Evolutionary conservation across 2,888 invertebrate species (phyloP), one percentile per base, ranked within the genome.

Genomic region (Phrixothrix hirtus): DNA sequence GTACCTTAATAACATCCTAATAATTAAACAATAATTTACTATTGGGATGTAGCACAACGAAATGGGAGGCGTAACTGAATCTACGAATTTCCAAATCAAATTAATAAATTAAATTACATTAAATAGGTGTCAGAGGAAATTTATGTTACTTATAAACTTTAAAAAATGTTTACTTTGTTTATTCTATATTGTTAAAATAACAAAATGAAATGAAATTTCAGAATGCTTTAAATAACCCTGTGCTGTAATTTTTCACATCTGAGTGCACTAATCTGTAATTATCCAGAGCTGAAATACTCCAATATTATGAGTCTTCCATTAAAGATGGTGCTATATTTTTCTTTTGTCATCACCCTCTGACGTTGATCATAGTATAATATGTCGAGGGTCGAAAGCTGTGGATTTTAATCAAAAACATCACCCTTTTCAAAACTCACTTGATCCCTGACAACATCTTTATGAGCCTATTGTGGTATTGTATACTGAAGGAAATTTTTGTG

Each of bases 331-430:
- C 45, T 39, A 32, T 45, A 45, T 41, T 51, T 51, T 31, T 34
- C 44, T 46, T 46, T 46, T 52, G 52, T 52, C 42, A 46, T 41
- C 41, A 10, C 21, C 46, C 42, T 39, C n/a, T 53, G 47, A 53
- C 42, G 42, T 39, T 54, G 43, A 54, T 49, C 48, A 49, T 48
- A 54, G 37, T 54, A 44, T 54, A 54, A 49, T 54, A 54, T 47
- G 54, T 53, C 35, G 36, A 44, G 48, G 48, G 39, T 37, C 39
- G 41, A 25, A 39, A 48, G 31, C 48, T 26, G 37, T 37, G 44
- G 47, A 47, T 54, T 54, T 44, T 54, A 49, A 54, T 54, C 44
- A 42, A 48, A 54, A 54, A 49, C 44, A 49, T 54, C 48, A 54
- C 54, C 54, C 54, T 54, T 54, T 45, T 54, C 37, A 44, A 35